A percentile compares a stretch with the other conserved stretches of the same genome.
Conservation (phyloP, 2,113 vertebrate genomes). For the Poicephalus meyeri region DNA sequence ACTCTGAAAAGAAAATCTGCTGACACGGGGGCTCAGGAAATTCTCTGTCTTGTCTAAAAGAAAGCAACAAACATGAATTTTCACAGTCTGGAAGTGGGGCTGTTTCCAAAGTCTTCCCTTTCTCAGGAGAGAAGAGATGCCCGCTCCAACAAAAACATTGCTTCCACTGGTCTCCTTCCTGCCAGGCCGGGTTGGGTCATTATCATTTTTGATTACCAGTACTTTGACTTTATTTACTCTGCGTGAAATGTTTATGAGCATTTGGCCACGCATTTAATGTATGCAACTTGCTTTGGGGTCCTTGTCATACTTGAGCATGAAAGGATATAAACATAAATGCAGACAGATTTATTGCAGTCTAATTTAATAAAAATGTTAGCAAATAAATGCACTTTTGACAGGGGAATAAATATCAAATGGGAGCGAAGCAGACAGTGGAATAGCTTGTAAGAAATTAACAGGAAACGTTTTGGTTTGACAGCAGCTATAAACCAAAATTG, state of each 20-base stretch:
- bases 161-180: neutral
- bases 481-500: slow-evolving; percentile 68
- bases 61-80: neutral
- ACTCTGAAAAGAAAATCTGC: neutral
- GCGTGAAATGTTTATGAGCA: neutral
- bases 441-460: slow-evolving; percentile 74
- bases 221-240: neutral
- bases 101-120: neutral
- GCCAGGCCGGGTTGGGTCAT: neutral
- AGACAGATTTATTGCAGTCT: slow-evolving; percentile 65
- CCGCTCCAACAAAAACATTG: neutral
- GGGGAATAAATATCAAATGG: slow-evolving; percentile 71
- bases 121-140: neutral
- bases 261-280: slow-evolving; percentile 18
- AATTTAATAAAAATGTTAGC: slow-evolving; percentile 75
- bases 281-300: slow-evolving; percentile 17
- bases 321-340: slow-evolving; percentile 48
- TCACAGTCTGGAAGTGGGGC: neutral
- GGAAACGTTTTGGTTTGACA: slow-evolving; percentile 72
- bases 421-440: slow-evolving; percentile 54
- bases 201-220: neutral
- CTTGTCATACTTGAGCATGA: slow-evolving; percentile 22
- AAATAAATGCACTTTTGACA: slow-evolving; percentile 70
- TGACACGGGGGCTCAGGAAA: neutral
- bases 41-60: neutral